Evolutionary conservation across 2,888 invertebrate species (phyloP).

Genomic region (Dyspetes luteomarginatus): DNA sequence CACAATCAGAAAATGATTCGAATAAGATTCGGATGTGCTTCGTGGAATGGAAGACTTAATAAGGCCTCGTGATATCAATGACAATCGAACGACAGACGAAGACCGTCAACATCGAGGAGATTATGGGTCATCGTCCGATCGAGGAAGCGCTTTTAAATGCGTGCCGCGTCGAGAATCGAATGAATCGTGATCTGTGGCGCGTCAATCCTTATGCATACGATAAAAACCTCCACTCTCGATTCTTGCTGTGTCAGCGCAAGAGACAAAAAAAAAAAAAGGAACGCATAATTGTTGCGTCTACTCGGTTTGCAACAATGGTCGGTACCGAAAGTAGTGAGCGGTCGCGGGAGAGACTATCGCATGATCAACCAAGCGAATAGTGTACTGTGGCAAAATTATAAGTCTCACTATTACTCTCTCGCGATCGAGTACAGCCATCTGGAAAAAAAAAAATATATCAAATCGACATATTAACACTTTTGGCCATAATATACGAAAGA

Average conservation of each 20-base stretch:
- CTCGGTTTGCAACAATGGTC: constrained; percentile 19
- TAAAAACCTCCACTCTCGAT: background rate
- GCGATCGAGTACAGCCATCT: background rate
- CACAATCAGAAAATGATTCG: no score
- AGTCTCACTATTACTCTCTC: constrained; percentile 26
- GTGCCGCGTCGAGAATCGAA: background rate
- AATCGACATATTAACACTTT: background rate
- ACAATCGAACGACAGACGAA: constrained; percentile 12
- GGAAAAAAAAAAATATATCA: background rate
- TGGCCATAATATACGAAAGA: background rate
- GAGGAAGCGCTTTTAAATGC: constrained; percentile 11
- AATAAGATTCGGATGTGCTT: no score
- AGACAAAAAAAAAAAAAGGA: background rate
- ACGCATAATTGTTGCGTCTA: background rate
- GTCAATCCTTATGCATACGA: background rate
- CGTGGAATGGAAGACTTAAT: background rate
- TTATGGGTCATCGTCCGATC: constrained; percentile 39
- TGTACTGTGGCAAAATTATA: background rate
- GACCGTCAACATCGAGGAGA: constrained; percentile 25
- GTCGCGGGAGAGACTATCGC: constrained; percentile 46
- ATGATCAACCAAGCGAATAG: constrained; percentile 68
- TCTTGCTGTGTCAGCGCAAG: background rate
- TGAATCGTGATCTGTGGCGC: background rate
- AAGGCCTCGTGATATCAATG: constrained; percentile 6
- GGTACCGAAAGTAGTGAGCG: constrained; percentile 29